Evolutionary conservation across 2,888 invertebrate genomes (phyloP).

Genomic region (Calameuta idolon): DNA sequence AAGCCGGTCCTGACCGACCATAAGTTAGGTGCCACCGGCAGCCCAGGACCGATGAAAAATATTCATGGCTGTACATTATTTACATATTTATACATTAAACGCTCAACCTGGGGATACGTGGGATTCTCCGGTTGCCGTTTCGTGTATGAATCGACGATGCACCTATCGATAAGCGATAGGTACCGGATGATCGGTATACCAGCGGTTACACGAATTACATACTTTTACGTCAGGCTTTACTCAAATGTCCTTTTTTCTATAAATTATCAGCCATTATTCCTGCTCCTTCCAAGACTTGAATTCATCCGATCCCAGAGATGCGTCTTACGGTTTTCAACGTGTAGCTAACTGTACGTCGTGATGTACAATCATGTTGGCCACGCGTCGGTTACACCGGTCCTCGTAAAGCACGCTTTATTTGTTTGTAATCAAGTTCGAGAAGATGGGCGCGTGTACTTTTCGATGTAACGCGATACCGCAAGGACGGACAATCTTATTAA

Average conservation of each 20-base stretch:
- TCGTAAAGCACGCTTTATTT: constrained; percentile 25
- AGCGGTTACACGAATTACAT: not conserved
- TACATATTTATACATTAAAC: constrained; percentile 62
- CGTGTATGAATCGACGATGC: not conserved
- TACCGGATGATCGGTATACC: not conserved
- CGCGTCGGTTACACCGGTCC: constrained; percentile 6
- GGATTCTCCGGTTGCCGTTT: constrained; percentile 36
- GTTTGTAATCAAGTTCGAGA: constrained; percentile 21
- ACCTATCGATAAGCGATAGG: constrained; percentile 11
- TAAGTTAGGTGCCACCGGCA: constrained; percentile 58
- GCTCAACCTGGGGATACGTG: constrained; percentile 31
- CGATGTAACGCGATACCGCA: constrained; percentile 36
- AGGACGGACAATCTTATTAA: constrained; percentile 36
- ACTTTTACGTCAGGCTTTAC: not conserved
- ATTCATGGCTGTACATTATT: constrained; percentile 56
- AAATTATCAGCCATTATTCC: not conserved
- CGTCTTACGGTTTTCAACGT: not conserved
- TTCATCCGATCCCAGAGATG: not conserved
- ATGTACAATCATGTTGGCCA: not conserved
- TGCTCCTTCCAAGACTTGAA: not conserved
- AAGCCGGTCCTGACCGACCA: constrained; percentile 47
- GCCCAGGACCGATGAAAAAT: constrained; percentile 56
- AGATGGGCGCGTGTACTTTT: constrained; percentile 20
- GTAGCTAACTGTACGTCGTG: not conserved
- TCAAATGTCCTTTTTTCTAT: not conserved